A percentile compares a stretch with the other conserved stretches of the same genome.
Conservation (phyloP, 1,140 invertebrate genomes). For the Drosophila lacteicornis region DNA sequence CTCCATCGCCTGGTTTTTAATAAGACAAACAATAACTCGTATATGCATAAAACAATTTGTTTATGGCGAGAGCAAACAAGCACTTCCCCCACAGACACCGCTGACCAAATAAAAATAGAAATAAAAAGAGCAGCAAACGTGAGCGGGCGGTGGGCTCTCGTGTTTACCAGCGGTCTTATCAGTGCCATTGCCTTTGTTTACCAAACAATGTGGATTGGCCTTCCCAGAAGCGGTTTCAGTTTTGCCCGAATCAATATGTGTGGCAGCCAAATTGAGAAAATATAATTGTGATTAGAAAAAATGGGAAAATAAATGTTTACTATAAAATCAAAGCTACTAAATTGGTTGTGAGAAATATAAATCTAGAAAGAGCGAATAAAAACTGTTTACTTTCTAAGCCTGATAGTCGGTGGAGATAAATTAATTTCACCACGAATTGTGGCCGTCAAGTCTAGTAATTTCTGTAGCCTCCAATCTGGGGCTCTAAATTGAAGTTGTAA, state of each 20-base stretch:
- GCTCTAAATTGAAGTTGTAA: not conserved
- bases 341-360: not conserved
- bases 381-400: not conserved
- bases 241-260: slow-evolving; percentile 21
- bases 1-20: not conserved
- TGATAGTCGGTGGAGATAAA: slow-evolving; percentile 8
- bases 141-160: slow-evolving; percentile 10
- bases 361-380: not conserved
- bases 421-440: slow-evolving; percentile 13
- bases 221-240: slow-evolving; percentile 36
- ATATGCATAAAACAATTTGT: slow-evolving; percentile 41
- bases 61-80: slow-evolving; percentile 47
- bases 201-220: slow-evolving; percentile 33
- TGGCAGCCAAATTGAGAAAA: not conserved
- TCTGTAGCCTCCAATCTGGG: not conserved
- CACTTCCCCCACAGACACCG: slow-evolving; percentile 23
- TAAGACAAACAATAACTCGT: slow-evolving; percentile 17
- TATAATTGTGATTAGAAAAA: not conserved
- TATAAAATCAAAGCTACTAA: not conserved
- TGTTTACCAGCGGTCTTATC: slow-evolving; percentile 39
- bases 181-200: slow-evolving; percentile 37
- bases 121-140: slow-evolving; percentile 28
- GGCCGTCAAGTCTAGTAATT: not conserved
- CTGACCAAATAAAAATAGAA: slow-evolving; percentile 23
- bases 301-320: not conserved